Evolutionary conservation across 2,888 invertebrate species (phyloP), one percentile per base, ranked within the genome.

Genomic region (Volucella inflata): DNA sequence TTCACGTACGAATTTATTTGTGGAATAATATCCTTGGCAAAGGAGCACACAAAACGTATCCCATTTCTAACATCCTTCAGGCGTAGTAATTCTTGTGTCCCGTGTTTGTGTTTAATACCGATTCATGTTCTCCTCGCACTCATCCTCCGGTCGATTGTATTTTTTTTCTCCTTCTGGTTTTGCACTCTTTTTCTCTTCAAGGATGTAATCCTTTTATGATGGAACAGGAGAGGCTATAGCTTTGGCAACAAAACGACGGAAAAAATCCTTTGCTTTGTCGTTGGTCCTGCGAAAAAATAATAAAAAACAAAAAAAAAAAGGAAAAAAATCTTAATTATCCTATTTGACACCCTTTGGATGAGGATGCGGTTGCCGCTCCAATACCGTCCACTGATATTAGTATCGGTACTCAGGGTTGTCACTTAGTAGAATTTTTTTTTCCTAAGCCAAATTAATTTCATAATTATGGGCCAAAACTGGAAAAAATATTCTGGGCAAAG

Each of bases 101-200:
- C 65, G 70, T 79, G 79, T 84, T 79, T 79, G 53, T 60, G 40
- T 83, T 83, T 78, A 74, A 83, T 78, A 83, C 70, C 72, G 59
- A 68, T 79, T 84, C 75, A 60, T 79, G 75, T 79, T 64, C 21
- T 64, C 12, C 40, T 64, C 51, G 50, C 40, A 21, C 16, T 40
- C 38, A 14, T 57, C 14, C 10, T 14, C 10, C 21, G 50, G 12
- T 4, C 9, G 21, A 8, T 8, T 42, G 50, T 57, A 30, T 14
- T 16, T 55, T 4, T 42, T 65, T 65, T 57, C n/a, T 57, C 4
- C 9, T 46, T 21, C 38, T 67, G 2, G 14, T 21, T 17, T 46
- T 11, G 44, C 44, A 21, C 60, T 62, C 48, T 65, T 65, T 62
- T 21, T 44, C 65, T 79, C 50, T 51, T 55, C 46, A 40, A 55